These are phyloP conservation scores for Carollia perspicillata DNA, from an alignment of 2,113 vertebrate species.

Conservation along the genomic window DNA sequence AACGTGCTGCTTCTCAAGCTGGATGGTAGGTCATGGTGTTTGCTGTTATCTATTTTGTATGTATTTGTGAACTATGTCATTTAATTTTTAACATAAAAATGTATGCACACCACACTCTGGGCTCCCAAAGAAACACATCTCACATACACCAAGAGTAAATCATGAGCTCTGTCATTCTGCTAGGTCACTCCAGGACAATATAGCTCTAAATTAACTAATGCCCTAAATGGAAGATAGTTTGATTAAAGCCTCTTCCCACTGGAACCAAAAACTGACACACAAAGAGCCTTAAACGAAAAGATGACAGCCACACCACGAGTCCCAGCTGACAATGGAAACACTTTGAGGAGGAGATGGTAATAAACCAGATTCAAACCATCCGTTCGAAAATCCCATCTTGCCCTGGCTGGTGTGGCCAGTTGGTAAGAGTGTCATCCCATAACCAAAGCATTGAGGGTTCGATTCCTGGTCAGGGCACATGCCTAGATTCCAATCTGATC, in stretches of 20 bases:
- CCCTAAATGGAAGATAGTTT: not conserved
- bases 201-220: not conserved
- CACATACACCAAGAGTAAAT: not conserved
- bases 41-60: not conserved
- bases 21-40: not conserved
- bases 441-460: too few species aligned
- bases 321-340: not conserved
- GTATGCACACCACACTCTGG: not conserved
- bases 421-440: too few species aligned
- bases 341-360: not conserved
- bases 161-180: not conserved
- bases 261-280: not conserved
- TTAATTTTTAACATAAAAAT: constrained; percentile 2
- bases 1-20: not conserved
- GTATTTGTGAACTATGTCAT: not conserved
- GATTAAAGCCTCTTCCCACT: constrained; percentile 6
- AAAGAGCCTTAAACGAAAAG: not conserved
- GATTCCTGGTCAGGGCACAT: too few species aligned
- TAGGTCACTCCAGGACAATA: not conserved
- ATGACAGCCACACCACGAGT: not conserved
- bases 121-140: not conserved
- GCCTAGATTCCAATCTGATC: too few species aligned
- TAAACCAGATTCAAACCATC: not conserved
- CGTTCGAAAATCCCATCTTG: not conserved
- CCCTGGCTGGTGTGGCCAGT: too few species aligned